These are phyloP conservation scores for Sthenelais limicola DNA, from an alignment of 2,888 invertebrate species.

Conservation along the genomic window DNA sequence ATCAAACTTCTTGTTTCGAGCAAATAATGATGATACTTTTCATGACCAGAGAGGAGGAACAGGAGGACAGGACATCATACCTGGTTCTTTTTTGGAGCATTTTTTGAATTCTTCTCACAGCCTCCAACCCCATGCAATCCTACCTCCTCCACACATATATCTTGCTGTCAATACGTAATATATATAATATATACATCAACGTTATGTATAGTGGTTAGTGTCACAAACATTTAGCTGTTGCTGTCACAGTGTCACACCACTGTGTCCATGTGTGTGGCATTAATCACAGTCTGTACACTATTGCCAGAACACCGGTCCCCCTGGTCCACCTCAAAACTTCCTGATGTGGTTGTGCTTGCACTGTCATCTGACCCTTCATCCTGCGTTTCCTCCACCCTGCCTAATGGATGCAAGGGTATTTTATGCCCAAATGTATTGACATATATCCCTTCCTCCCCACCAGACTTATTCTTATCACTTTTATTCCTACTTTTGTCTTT, in stretches of 20 bases:
- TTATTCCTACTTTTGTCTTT: neutral
- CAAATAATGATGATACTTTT: too few species aligned
- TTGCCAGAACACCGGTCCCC: slow-evolving; percentile 26
- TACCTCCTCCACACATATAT: too few species aligned
- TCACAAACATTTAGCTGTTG: too few species aligned
- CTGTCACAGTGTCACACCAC: slow-evolving; percentile 6
- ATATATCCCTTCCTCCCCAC: slow-evolving; percentile 21
- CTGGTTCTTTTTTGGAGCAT: too few species aligned
- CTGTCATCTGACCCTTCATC: slow-evolving; percentile 30
- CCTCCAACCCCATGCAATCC: too few species aligned
- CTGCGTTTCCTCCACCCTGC: slow-evolving; percentile 18
- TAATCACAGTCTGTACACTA: slow-evolving; percentile 33
- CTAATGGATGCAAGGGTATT: slow-evolving; percentile 9
- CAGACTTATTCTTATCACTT: neutral
- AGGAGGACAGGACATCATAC: too few species aligned
- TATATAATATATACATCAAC: too few species aligned
- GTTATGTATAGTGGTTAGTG: too few species aligned
- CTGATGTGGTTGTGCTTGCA: slow-evolving; percentile 6
- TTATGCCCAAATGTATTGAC: slow-evolving; percentile 24
- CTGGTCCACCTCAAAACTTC: slow-evolving; percentile 30
- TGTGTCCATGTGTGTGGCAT: slow-evolving; percentile 25
- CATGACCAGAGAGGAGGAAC: too few species aligned
- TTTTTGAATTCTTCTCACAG: too few species aligned
- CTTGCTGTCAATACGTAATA: too few species aligned
- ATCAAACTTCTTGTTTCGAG: too few species aligned